Percentiles rank a stretch among this genome's conserved stretches.
phyloP scores from a whole-genome alignment of 2,797 vertebrate genomes.

The Leptoclinus maculatus region DNA sequence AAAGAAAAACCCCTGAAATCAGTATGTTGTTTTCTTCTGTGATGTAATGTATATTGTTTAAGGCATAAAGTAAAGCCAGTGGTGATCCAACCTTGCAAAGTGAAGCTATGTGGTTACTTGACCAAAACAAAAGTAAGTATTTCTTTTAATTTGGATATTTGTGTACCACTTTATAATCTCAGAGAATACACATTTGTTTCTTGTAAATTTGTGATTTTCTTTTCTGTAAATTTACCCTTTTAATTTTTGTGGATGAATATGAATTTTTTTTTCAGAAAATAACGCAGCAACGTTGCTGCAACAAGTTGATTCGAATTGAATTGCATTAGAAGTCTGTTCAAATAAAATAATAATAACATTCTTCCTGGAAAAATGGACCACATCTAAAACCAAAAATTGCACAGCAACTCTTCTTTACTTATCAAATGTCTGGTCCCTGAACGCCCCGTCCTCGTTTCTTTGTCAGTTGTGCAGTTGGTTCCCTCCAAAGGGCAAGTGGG shows the following conservation, averaged over 20 bases:
- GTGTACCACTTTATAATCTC: background rate
- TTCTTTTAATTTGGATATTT: too few relatives aligned
- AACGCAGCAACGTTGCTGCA: background rate
- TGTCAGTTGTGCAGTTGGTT: constrained; percentile 60
- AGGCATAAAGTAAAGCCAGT: background rate
- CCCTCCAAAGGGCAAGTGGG: constrained; percentile 82
- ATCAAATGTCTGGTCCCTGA: background rate
- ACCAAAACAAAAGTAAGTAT: too few relatives aligned
- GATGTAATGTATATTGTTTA: background rate
- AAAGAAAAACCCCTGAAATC: background rate
- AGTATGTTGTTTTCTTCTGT: background rate
- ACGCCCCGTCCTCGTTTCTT: constrained; percentile 17
- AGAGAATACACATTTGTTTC: background rate
- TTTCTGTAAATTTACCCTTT: background rate
- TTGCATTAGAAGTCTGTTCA: background rate
- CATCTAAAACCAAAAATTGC: background rate
- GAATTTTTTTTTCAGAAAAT: too few relatives aligned
- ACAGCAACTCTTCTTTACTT: background rate
- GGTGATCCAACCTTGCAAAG: background rate
- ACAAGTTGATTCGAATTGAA: background rate
- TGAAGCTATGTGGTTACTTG: background rate
- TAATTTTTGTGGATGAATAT: background rate
- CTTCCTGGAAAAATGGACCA: background rate
- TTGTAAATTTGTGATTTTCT: background rate
- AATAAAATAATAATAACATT: background rate